Evolutionary conservation across 2,113 vertebrate genomes (phyloP).

Genomic region (Caloenas nicobarica): DNA sequence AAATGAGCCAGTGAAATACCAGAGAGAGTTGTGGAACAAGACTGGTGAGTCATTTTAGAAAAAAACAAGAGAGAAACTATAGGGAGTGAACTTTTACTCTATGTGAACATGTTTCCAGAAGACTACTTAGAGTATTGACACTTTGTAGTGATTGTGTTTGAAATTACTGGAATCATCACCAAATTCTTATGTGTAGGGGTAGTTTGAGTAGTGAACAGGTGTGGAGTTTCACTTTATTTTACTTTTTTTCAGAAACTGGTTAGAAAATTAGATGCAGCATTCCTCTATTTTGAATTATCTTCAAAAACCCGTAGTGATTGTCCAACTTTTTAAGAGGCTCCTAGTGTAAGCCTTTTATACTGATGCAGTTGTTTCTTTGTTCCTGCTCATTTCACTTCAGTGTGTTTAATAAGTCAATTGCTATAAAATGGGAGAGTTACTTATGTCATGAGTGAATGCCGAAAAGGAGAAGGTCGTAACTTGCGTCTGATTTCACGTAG

Average conservation of each 20-base stretch:
- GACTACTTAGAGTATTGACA: not conserved
- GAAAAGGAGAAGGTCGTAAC: not conserved
- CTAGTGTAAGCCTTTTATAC: not conserved
- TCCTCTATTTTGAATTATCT: not conserved
- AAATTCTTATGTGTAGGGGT: not conserved
- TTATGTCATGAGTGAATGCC: not conserved
- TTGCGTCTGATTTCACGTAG: not conserved
- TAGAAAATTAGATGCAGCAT: not conserved
- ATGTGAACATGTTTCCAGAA: not conserved
- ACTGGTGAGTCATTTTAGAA: slow-evolving; percentile 80
- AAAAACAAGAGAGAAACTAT: not conserved
- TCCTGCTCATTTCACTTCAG: not conserved
- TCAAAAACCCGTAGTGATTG: not conserved
- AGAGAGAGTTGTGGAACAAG: slow-evolving; percentile 91
- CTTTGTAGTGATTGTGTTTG: not conserved
- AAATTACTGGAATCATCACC: not conserved
- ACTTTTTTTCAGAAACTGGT: not conserved
- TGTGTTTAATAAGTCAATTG: not conserved
- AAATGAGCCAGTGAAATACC: slow-evolving; percentile 93
- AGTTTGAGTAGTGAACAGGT: not conserved
- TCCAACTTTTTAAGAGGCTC: not conserved
- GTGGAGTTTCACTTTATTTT: not conserved
- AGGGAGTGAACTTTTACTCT: not conserved
- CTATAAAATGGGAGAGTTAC: not conserved
- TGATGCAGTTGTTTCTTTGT: not conserved